phyloP scores from a whole-genome alignment of 2,113 vertebrate genomes.

The Protobothrops mucrosquamatus region DNA sequence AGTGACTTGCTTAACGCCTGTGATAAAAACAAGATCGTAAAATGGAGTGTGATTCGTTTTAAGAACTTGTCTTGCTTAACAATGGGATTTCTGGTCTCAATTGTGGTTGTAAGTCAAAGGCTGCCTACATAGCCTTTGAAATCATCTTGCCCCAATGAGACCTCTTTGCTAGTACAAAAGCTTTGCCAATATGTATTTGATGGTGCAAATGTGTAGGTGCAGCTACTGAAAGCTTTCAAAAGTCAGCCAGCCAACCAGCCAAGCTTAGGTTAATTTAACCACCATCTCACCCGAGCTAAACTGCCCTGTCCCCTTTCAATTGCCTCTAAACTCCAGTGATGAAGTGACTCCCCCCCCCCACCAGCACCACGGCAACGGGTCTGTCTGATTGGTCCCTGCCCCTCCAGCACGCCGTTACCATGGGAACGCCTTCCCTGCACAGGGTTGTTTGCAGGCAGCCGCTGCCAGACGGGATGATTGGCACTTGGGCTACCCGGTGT shows the following conservation, averaged over 20 bases:
- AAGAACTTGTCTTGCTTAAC: too few relatives aligned
- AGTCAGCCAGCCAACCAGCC: not conserved
- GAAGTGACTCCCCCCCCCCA: not conserved
- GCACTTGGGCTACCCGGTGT: not conserved
- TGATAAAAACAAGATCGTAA: too few relatives aligned
- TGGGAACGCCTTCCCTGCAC: slow-evolving; percentile 4
- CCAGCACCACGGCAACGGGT: not conserved
- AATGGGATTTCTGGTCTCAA: too few relatives aligned
- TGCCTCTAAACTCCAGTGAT: not conserved
- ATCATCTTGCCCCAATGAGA: not conserved
- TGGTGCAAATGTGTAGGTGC: not conserved
- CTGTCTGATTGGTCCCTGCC: not conserved
- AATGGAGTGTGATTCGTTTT: too few relatives aligned
- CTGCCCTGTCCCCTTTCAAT: not conserved
- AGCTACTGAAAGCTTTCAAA: not conserved
- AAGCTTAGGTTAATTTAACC: not conserved
- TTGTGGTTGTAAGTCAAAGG: too few relatives aligned
- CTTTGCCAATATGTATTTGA: not conserved
- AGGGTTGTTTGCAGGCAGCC: not conserved
- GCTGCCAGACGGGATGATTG: not conserved
- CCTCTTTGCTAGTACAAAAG: not conserved
- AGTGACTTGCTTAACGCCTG: too few relatives aligned
- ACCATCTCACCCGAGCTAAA: not conserved
- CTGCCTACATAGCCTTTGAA: not conserved
- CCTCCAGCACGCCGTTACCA: not conserved